A percentile compares a stretch with the other conserved stretches of the same genome.
phyloP scores from a whole-genome alignment of 1,140 invertebrate species.

The Pentalonia nigronervosa region DNA sequence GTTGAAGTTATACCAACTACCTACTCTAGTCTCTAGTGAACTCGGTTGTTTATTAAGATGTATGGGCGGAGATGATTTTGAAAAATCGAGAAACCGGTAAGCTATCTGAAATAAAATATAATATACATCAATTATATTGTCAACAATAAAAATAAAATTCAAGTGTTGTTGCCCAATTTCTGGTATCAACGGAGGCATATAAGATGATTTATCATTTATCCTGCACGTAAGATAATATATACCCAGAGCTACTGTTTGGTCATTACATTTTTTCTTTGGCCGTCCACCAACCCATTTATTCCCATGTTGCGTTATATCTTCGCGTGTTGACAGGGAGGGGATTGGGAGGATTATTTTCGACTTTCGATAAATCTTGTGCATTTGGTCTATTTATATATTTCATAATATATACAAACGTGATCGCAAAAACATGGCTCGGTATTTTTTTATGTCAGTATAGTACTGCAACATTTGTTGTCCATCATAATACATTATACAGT shows the following conservation, averaged over 20 bases:
- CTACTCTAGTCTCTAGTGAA: not conserved
- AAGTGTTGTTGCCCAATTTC: not conserved
- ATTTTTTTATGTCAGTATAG: not conserved
- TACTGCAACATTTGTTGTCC: not conserved
- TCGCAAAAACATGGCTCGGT: constrained; percentile 19
- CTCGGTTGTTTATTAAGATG: not conserved
- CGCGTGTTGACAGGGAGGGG: not conserved
- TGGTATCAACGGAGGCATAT: not conserved
- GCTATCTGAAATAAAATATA: not conserved
- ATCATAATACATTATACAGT: not conserved
- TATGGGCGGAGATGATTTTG: not conserved
- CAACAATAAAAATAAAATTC: not conserved
- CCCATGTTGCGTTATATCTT: not conserved
- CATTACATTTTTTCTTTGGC: constrained; percentile 1
- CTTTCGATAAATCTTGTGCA: not conserved
- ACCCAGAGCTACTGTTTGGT: not conserved
- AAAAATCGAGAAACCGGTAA: not conserved
- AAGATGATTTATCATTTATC: not conserved
- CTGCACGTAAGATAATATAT: not conserved
- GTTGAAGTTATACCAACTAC: not conserved
- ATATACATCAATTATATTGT: not conserved
- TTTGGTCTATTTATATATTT: constrained; percentile 9
- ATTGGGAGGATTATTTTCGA: not conserved
- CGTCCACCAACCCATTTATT: not conserved
- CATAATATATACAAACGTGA: not conserved